Conservation (phyloP, 2,888 invertebrate genomes). For the Bruchidius siliquastri region DNA sequence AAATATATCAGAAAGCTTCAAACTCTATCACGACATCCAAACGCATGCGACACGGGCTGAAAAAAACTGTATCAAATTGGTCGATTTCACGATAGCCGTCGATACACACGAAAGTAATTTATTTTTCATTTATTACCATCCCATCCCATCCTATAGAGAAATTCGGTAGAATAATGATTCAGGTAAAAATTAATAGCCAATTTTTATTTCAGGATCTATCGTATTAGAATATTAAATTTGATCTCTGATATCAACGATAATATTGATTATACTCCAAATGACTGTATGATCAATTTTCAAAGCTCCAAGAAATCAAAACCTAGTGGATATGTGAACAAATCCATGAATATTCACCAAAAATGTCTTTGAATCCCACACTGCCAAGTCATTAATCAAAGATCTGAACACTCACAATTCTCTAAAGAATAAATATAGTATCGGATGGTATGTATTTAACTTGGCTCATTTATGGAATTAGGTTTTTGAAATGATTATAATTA, state of each 20-base stretch:
- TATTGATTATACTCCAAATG: not conserved
- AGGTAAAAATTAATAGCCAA: not conserved
- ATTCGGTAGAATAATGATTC: slow-evolving; percentile 1
- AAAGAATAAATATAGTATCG: no score
- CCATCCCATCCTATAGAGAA: slow-evolving; percentile 1
- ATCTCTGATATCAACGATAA: not conserved
- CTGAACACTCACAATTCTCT: no score
- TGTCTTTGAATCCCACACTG: no score
- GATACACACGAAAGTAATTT: slow-evolving; percentile 11
- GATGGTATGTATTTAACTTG: no score
- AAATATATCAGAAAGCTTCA: not conserved
- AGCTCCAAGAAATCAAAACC: no score
- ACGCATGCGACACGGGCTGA: slow-evolving; percentile 6
- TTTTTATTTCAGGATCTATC: not conserved
- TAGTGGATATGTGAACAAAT: no score
- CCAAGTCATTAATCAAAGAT: no score
- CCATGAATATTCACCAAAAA: no score
- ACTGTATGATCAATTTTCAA: no score
- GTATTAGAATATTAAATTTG: not conserved
- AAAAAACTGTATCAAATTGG: slow-evolving; percentile 18
- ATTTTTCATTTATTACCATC: slow-evolving; percentile 5
- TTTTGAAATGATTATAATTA: no score
- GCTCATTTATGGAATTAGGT: no score
- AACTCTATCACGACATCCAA: not conserved
- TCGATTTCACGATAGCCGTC: slow-evolving; percentile 16